Evolutionary conservation across 2,888 invertebrate species (phyloP).

Genomic region (Athalia cordata): DNA sequence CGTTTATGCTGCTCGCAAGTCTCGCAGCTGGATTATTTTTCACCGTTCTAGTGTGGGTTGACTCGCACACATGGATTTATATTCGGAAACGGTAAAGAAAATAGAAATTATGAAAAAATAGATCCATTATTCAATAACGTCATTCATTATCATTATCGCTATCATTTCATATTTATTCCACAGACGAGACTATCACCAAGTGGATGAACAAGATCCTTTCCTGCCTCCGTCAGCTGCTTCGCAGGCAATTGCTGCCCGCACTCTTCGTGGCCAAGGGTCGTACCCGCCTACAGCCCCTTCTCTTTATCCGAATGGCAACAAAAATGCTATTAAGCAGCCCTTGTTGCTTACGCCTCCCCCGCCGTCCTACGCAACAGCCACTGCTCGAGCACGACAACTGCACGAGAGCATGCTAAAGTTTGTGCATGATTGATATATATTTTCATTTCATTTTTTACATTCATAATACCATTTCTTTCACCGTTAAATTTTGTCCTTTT

Average conservation of each 20-base stretch:
- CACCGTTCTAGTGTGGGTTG: constrained; percentile 94
- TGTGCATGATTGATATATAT: constrained; percentile 72
- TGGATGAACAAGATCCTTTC: constrained; percentile 90
- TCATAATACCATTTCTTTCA: constrained; percentile 52
- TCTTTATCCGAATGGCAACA: constrained; percentile 76
- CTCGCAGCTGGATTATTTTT: constrained; percentile 91
- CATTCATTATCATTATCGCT: no score
- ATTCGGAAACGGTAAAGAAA: constrained; percentile 87
- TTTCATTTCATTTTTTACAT: constrained; percentile 21
- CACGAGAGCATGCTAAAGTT: constrained; percentile 75
- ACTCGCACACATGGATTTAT: constrained; percentile 98
- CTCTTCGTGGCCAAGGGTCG: constrained; percentile 84
- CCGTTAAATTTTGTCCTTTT: constrained; percentile 48
- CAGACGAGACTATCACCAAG: constrained; percentile 87
- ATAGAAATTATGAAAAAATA: not conserved
- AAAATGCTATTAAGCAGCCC: constrained; percentile 76
- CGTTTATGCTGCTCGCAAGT: constrained; percentile 90
- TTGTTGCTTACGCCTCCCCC: constrained; percentile 76
- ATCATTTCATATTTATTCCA: constrained; percentile 59
- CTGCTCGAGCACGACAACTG: constrained; percentile 74
- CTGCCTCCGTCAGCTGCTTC: constrained; percentile 79
- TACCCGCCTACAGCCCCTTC: constrained; percentile 79
- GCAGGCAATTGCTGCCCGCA: constrained; percentile 79
- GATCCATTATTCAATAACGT: no score
- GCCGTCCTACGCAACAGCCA: constrained; percentile 78